Base-by-base conservation (phyloP, 2,888 invertebrate species). In the Lasioglossum zephyrum region DNA sequence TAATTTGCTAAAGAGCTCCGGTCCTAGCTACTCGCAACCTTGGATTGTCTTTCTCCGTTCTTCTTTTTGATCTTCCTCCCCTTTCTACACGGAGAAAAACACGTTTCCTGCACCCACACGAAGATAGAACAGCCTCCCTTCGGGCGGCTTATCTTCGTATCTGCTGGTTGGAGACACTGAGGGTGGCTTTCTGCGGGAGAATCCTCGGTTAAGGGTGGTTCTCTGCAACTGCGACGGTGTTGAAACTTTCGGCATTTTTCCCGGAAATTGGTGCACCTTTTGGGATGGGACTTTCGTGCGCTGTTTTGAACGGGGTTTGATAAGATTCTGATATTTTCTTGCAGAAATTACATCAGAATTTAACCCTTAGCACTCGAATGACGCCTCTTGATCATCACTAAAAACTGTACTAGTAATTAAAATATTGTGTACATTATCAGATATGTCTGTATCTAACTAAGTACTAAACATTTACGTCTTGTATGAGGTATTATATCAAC, bases 1-100 rank as follows among this genome's bases (percentile, higher is more conserved):
- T 89, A 90, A 90, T 90, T 90, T 90, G 85, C 87, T 88, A 90
- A 90, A 90, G 87, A 88, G 90, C 85, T 74, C 47, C 36, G 70
- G 73, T 70, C 80, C 77, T 81, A 84, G 86, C 82, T 84, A 69
- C 76, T 82, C 84, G 80, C 86, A 85, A 85, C 85, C 86, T 81
- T 76, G 74, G 60, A 78, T 74, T 39, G 36, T 79, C 81, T 77
- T 73, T 44, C 73, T 82, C 79, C 53, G 66, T 66, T 31, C 31
- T 9, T 66, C 66, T 66, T 66, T 66, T 5, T 66, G 36, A 36
- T 66, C 66, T 66, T 66, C 66, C 8, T 31, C 36, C 31, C 31
- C 36, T 66, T 66, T 63, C 57, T 49, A 72, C 78, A 53, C 70
- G 44, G 39, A 53, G 76, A 81, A 81, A 89, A 87, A 75, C 70